These are phyloP conservation scores for Malurus splendens DNA, from an alignment of 2,797 vertebrate species.

Conservation along the genomic window DNA sequence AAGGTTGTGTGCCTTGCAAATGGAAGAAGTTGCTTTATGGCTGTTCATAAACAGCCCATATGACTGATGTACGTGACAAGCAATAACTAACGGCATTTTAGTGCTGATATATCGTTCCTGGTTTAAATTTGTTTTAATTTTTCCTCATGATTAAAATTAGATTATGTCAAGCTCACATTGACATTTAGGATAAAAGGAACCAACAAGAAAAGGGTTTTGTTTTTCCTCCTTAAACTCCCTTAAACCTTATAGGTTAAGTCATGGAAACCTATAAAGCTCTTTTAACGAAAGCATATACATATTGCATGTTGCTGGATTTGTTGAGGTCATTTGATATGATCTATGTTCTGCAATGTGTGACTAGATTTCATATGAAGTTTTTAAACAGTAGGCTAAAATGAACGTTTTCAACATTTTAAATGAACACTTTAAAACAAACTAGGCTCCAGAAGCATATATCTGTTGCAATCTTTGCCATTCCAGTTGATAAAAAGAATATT, in stretches of 20 bases:
- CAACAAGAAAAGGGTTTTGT: constrained; percentile 28
- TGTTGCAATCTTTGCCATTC: neutral
- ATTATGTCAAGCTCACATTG: neutral
- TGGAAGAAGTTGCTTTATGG: constrained; percentile 18
- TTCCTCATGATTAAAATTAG: constrained; percentile 6
- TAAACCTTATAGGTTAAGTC: constrained; percentile 40
- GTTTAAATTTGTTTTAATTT: constrained; percentile 18
- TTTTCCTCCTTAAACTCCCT: constrained; percentile 15
- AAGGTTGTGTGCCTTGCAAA: neutral
- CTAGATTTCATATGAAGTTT: neutral
- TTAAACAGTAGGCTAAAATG: neutral
- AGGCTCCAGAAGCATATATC: constrained; percentile 11
- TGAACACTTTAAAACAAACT: constrained; percentile 24
- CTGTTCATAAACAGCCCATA: neutral
- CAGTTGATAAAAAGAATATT: constrained; percentile 12
- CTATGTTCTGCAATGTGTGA: constrained; percentile 20
- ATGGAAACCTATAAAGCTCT: constrained; percentile 44
- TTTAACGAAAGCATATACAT: constrained; percentile 10
- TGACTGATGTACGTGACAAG: neutral
- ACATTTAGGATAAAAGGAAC: constrained; percentile 3
- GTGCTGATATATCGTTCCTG: neutral
- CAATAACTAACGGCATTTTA: constrained; percentile 1
- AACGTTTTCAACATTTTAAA: constrained; percentile 6
- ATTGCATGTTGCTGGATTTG: constrained; percentile 30
- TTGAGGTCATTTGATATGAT: constrained; percentile 46